Evolutionary conservation across 2,797 vertebrate genomes (phyloP).

Genomic region (Triplophysa bombifrons): DNA sequence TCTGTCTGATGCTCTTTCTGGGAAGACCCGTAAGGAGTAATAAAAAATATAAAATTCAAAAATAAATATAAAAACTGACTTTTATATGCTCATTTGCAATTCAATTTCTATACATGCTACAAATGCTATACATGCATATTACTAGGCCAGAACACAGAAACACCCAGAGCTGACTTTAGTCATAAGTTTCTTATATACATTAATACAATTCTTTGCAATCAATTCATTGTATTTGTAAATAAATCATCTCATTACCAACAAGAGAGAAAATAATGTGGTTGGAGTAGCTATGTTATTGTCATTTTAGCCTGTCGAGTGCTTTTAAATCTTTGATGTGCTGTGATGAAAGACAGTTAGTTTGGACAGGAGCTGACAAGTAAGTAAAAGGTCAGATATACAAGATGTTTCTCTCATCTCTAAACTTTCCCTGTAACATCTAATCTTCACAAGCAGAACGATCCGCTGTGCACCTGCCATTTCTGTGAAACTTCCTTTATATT

Average conservation of each 20-base stretch:
- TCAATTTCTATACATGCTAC: too few relatives aligned
- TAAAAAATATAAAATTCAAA: too few relatives aligned
- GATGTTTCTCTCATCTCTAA: constrained; percentile 42
- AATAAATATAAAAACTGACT: too few relatives aligned
- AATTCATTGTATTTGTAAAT: background rate
- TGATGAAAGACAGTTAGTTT: constrained; percentile 40
- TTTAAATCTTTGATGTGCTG: constrained; percentile 36
- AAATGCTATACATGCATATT: too few relatives aligned
- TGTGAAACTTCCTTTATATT: constrained; percentile 11
- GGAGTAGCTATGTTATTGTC: background rate
- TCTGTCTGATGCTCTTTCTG: too few relatives aligned
- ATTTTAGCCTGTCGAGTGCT: constrained; percentile 7
- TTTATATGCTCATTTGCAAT: too few relatives aligned
- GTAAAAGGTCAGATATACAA: constrained; percentile 52
- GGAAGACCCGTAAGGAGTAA: too few relatives aligned
- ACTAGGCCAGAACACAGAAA: too few relatives aligned
- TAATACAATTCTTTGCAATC: background rate
- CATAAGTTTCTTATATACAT: background rate
- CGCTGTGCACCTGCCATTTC: constrained; percentile 46
- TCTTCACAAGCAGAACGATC: constrained; percentile 30
- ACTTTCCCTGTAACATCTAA: constrained; percentile 43
- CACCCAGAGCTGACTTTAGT: too few relatives aligned
- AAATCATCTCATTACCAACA: background rate
- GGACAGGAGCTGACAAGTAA: constrained; percentile 52
- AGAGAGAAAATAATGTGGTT: background rate